These are phyloP conservation scores for Gila robusta DNA, from an alignment of 2,797 vertebrate genomes.

Conservation along the genomic window DNA sequence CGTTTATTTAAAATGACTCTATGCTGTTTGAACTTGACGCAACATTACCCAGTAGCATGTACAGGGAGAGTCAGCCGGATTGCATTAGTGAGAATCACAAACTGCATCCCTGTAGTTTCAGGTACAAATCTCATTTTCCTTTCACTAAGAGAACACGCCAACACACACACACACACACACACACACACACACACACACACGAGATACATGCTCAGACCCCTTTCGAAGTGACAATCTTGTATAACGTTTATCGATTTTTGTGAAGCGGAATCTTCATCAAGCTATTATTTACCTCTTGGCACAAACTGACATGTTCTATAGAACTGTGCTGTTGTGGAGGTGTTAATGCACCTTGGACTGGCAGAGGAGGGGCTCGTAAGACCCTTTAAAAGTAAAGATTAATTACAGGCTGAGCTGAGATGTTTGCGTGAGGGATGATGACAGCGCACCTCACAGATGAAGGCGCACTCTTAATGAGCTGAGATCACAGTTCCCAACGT, in stretches of 20 bases:
- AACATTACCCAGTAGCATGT: constrained; percentile 30
- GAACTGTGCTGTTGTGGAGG: constrained; percentile 48
- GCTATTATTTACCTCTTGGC: constrained; percentile 17
- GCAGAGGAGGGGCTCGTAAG: not conserved
- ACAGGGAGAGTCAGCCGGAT: not conserved
- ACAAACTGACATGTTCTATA: constrained; percentile 46
- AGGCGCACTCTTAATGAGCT: constrained; percentile 67
- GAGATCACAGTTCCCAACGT: constrained; percentile 64
- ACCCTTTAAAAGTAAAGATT: constrained; percentile 67
- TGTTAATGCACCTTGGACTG: constrained; percentile 60
- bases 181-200: constrained; percentile 18
- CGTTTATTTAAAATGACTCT: constrained; percentile 64
- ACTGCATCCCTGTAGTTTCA: constrained; percentile 58
- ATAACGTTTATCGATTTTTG: not conserved
- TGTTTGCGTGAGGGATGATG: constrained; percentile 54
- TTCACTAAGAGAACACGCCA: constrained; percentile 54
- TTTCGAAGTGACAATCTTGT: constrained; percentile 2
- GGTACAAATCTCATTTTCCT: constrained; percentile 56
- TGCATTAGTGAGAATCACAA: constrained; percentile 58
- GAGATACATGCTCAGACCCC: not conserved
- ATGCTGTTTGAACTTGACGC: constrained; percentile 66
- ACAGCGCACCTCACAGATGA: constrained; percentile 63
- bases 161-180: constrained; percentile 7
- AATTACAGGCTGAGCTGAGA: constrained; percentile 66
- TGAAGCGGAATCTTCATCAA: constrained; percentile 35